Conservation (phyloP, 2,888 invertebrate species). For the Charanyca ferruginea region DNA sequence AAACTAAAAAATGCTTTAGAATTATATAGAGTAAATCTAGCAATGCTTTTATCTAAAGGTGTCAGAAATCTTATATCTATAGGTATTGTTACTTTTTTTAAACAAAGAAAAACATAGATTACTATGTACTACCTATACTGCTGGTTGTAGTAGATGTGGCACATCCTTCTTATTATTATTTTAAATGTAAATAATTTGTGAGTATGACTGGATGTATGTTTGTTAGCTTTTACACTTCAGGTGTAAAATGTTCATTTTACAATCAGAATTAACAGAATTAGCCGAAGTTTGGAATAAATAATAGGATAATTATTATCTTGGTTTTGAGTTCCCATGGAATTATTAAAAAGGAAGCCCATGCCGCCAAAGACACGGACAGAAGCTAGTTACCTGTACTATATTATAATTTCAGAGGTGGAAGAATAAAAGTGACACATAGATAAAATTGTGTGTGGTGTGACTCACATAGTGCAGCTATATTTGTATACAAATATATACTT, state of each 20-base stretch:
- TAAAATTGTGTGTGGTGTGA: slow-evolving; percentile 41
- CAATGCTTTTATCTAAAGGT: not conserved
- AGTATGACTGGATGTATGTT: too few species aligned
- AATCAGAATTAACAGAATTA: too few species aligned
- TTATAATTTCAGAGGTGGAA: not conserved
- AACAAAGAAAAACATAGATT: not conserved
- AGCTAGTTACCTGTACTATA: too few species aligned
- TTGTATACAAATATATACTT: slow-evolving; percentile 50
- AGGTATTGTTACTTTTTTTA: not conserved
- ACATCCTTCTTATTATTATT: too few species aligned
- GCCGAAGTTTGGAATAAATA: too few species aligned
- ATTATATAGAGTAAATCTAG: not conserved
- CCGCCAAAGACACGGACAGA: too few species aligned
- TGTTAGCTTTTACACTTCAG: too few species aligned
- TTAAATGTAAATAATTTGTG: too few species aligned
- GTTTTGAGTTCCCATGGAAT: too few species aligned
- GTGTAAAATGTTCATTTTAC: too few species aligned
- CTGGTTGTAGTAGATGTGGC: slow-evolving; percentile 7
- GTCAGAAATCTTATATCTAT: not conserved
- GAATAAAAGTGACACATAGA: slow-evolving; percentile 39
- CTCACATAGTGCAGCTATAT: slow-evolving; percentile 45
- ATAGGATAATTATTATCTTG: too few species aligned
- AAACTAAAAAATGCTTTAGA: not conserved
- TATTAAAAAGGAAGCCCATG: too few species aligned
- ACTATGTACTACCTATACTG: not conserved